Base-by-base conservation (phyloP, 2,888 invertebrate species). In the Zeuzera pyrina region DNA sequence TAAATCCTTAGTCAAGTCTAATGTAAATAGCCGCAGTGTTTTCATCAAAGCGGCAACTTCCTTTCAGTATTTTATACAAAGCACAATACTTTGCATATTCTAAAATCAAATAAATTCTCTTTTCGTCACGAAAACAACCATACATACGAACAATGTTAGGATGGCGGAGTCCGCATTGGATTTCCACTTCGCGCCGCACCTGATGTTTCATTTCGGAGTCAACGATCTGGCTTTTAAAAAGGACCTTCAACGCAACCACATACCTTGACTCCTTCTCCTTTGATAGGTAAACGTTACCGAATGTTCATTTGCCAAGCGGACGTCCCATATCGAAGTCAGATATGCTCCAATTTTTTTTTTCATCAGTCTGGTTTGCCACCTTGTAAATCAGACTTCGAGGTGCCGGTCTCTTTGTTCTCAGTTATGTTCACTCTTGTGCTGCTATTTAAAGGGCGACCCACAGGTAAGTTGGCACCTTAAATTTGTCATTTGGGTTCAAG, bases 251-350 rank as follows among this genome's bases (percentile, higher is more conserved):
- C 0, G 94, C 95, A 1, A 94, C 90, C 6, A 94, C 89, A 52
- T 89, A 94, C 47, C 90, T 90, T 0, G 94, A 94, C 42, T 88
- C 88, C 57, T 93, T 96, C 60, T 98, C 97, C 37, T 97, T 87
- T 0, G 97, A 97, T 49, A 98, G 79, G 68, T 97, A 98, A 1
- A 98, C 98, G 73, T 94, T 95, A 2, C 98, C 98, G 74, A 98
- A 98, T 84, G 97, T 98, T 44, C 98, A 98, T 77, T 94, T 93
- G 0, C 98, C 98, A 11, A 98, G 78, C 1, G 95, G 91, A 35
- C 91, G 88, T 0, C 98, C 98, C 49, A 98, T 91, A 57, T 98
- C 97, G 71, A 98, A 98, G 71, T 97, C 93, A 1, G 88, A 83
- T 15, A 98, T 69, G 0, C 87, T 81, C 95, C 95, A 95, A 21